A percentile compares a stretch with the other conserved stretches of the same genome.
Evolutionary conservation across 2,888 invertebrate genomes (phyloP).

Genomic region (Cloeon dipterum): DNA sequence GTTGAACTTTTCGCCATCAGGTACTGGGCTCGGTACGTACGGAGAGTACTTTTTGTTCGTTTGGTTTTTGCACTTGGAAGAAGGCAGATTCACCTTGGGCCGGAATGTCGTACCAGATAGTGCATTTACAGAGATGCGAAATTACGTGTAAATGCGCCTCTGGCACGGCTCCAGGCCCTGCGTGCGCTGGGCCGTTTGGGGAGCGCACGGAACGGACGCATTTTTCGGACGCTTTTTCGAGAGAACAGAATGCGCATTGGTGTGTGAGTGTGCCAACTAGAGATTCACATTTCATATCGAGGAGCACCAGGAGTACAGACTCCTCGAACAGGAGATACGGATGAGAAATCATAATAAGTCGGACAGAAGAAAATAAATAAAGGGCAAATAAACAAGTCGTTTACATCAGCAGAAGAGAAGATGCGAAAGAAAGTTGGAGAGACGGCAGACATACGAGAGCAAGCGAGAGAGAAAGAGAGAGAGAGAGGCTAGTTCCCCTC

Average conservation of each 20-base stretch:
- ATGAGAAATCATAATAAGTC: too few species aligned
- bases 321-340: too few species aligned
- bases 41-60: too few species aligned
- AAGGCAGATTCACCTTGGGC: constrained; percentile 9
- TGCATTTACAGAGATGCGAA: constrained; percentile 84
- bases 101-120: constrained; percentile 97
- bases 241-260: too few species aligned
- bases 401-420: background rate
- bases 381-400: background rate
- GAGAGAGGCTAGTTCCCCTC: background rate
- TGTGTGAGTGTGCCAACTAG: too few species aligned
- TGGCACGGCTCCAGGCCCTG: constrained; percentile 80
- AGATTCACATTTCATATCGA: too few species aligned
- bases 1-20: too few species aligned
- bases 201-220: background rate
- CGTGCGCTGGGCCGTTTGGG: background rate
- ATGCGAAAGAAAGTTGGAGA: background rate
- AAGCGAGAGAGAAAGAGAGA: background rate
- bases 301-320: too few species aligned
- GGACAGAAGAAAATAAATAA: background rate
- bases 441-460: background rate
- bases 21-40: too few species aligned
- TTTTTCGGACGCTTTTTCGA: background rate
- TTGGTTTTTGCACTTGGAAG: too few species aligned
- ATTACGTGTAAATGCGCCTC: constrained; percentile 86